Evolutionary conservation across 2,888 invertebrate genomes (phyloP).

Genomic region (Aphodius granarius): DNA sequence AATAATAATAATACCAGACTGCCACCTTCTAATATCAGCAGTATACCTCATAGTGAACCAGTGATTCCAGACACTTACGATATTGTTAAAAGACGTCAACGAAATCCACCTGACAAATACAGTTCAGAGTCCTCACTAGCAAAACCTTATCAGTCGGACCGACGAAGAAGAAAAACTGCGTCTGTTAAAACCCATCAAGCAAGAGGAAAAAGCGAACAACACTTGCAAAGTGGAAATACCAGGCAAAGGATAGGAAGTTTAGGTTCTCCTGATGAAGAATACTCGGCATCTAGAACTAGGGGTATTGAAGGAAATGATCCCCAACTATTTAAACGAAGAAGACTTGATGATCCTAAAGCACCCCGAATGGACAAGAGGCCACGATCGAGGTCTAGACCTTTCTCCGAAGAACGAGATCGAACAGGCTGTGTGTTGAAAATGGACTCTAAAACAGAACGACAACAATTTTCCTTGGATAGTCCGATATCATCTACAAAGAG

Average conservation of each 20-base stretch:
- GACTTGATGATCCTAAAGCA: neutral
- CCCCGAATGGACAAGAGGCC: neutral
- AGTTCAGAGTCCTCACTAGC: neutral
- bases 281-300: neutral
- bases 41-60: neutral
- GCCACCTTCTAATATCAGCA: neutral
- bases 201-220: neutral
- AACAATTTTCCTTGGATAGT: neutral
- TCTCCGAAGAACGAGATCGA: neutral
- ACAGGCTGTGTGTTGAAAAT: neutral
- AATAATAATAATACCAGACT: neutral
- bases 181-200: neutral
- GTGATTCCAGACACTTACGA: neutral
- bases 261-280: neutral
- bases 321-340: neutral
- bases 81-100: neutral
- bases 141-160: neutral
- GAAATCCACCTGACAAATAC: neutral
- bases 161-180: neutral
- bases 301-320: neutral
- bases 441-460: too few species aligned
- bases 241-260: neutral
- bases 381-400: neutral
- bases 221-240: neutral
- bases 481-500: neutral